Evolutionary conservation across 2,797 vertebrate genomes (phyloP).

Genomic region (Setipinna tenuifilis): DNA sequence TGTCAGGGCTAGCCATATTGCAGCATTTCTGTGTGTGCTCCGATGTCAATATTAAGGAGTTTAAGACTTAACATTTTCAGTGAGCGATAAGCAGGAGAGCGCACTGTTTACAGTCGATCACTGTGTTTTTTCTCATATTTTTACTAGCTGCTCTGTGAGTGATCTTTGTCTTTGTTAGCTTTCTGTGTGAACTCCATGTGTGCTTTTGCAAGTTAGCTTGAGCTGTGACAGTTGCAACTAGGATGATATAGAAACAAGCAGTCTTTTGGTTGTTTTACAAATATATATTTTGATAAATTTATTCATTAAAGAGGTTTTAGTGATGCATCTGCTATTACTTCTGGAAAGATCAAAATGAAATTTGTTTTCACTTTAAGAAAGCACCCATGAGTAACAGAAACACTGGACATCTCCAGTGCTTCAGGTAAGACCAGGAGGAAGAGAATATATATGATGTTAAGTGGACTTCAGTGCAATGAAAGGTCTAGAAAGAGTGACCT

Average conservation of each 20-base stretch:
- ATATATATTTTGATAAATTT: constrained; percentile 12
- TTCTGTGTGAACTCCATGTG: constrained; percentile 43
- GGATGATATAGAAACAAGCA: constrained; percentile 19
- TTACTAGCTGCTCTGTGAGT: constrained; percentile 50
- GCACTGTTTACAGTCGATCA: constrained; percentile 61
- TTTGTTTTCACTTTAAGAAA: not conserved
- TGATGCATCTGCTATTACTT: not conserved
- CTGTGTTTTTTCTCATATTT: constrained; percentile 59
- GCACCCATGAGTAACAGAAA: not conserved
- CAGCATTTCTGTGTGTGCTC: constrained; percentile 45
- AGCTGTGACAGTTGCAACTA: constrained; percentile 43
- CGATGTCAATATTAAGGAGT: constrained; percentile 38
- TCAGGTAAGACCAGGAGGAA: constrained; percentile 3
- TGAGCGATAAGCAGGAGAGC: constrained; percentile 48
- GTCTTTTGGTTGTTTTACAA: constrained; percentile 22
- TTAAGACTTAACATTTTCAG: constrained; percentile 42
- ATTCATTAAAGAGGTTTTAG: not conserved
- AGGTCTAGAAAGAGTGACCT: not conserved
- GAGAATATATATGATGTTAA: not conserved
- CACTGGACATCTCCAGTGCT: not conserved
- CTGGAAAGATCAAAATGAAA: not conserved
- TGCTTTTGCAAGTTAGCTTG: constrained; percentile 44
- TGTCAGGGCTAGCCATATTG: constrained; percentile 57
- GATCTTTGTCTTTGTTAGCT: constrained; percentile 53
- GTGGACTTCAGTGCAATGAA: not conserved